phyloP scores from a whole-genome alignment of 1,140 invertebrate genomes.

The Agrilus planipennis region DNA sequence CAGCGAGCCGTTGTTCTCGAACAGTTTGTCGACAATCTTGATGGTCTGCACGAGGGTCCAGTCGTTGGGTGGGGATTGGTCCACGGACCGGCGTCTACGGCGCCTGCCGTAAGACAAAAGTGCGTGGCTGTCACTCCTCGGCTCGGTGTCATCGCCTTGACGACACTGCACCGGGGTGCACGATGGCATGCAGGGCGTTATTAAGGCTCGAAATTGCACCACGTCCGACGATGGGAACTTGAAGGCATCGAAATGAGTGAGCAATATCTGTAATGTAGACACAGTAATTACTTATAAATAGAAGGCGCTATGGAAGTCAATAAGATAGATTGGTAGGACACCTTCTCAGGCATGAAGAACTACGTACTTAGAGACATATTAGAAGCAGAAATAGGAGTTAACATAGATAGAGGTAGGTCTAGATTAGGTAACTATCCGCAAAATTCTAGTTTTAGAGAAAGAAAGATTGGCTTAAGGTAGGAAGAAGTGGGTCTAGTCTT shows the following conservation, averaged over 20 bases:
- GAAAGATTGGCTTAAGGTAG: too few species aligned
- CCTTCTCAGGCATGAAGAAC: too few species aligned
- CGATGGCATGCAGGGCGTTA: constrained; percentile 84
- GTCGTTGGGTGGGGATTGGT: constrained; percentile 44
- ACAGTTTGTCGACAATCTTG: constrained; percentile 84
- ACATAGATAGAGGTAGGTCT: too few species aligned
- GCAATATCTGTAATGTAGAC: constrained; percentile 56
- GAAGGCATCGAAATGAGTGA: constrained; percentile 92
- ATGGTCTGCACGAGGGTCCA: constrained; percentile 81
- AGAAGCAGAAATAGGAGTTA: too few species aligned
- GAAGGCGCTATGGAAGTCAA: too few species aligned
- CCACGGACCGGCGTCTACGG: constrained; percentile 46
- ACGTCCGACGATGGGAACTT: constrained; percentile 91
- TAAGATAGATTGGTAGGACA: too few species aligned
- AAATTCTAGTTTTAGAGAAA: too few species aligned
- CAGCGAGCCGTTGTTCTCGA: constrained; percentile 28
- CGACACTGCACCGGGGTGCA: constrained; percentile 86
- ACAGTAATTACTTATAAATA: too few species aligned
- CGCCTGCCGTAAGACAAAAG: constrained; percentile 70
- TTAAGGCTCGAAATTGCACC: constrained; percentile 85
- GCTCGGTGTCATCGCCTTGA: constrained; percentile 60
- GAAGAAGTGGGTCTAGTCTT: too few species aligned
- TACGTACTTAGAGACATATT: too few species aligned
- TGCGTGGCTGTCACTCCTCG: constrained; percentile 65
- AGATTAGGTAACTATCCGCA: too few species aligned